Percentiles rank a stretch among this genome's conserved stretches.
phyloP scores from a whole-genome alignment of 2,888 invertebrate species.

The Orthosia cruda region DNA sequence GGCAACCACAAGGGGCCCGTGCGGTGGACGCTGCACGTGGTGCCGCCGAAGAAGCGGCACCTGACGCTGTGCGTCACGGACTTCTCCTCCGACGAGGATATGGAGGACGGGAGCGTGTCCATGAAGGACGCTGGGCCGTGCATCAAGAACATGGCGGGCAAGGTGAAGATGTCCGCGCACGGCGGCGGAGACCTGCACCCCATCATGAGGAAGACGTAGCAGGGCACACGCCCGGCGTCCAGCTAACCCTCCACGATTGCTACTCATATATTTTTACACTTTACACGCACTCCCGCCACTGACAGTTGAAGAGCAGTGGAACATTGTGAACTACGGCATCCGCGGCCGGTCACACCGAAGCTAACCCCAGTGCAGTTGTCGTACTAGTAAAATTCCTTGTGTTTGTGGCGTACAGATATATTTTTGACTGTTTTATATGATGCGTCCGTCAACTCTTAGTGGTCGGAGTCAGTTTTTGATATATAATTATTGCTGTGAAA shows the following conservation, averaged over 20 bases:
- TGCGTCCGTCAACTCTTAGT: constrained; percentile 76
- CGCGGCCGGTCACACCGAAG: constrained; percentile 61
- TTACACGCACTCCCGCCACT: constrained; percentile 75
- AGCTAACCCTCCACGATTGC: constrained; percentile 60
- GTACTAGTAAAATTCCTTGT: constrained; percentile 67
- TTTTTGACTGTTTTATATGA: constrained; percentile 75
- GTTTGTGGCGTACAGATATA: constrained; percentile 71
- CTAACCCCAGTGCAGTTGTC: constrained; percentile 55
- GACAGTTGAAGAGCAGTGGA: constrained; percentile 68
- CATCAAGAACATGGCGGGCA: constrained; percentile 80
- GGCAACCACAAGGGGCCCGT: constrained; percentile 81
- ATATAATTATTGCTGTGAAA: constrained; percentile 80
- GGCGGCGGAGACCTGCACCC: constrained; percentile 88
- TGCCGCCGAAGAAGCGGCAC: constrained; percentile 87
- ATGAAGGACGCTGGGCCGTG: constrained; percentile 84
- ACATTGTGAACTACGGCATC: constrained; percentile 62
- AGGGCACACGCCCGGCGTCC: constrained; percentile 47
- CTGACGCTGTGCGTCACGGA: constrained; percentile 85
- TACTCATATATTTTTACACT: constrained; percentile 74
- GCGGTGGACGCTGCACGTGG: constrained; percentile 85
- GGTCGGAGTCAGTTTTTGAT: constrained; percentile 81
- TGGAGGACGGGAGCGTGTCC: constrained; percentile 77
- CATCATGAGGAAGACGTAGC: constrained; percentile 86
- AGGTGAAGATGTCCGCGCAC: constrained; percentile 86
- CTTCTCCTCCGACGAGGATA: constrained; percentile 87